phyloP scores from a whole-genome alignment of 2,888 invertebrate genomes.

The Pristionchus maxplancki region DNA sequence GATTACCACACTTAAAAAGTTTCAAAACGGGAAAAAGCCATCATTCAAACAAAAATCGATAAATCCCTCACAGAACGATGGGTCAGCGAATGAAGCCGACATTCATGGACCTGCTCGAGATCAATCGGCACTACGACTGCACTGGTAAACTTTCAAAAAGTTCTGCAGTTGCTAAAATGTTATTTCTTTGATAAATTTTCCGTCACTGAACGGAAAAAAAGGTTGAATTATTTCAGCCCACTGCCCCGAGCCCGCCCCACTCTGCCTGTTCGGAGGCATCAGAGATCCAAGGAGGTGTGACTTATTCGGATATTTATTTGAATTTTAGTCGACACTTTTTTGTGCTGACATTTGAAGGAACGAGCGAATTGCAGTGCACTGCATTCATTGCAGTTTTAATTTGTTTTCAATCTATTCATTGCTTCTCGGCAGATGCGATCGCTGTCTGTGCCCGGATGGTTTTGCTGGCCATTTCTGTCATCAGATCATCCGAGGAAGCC shows the following conservation, averaged over 20 bases:
- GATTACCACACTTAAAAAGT: no score
- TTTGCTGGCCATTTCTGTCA: slow-evolving; percentile 29
- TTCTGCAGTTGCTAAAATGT: no score
- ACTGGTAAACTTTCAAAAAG: neutral
- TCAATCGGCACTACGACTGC: slow-evolving; percentile 42
- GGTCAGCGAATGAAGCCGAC: slow-evolving; percentile 53
- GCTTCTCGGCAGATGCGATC: slow-evolving; percentile 46
- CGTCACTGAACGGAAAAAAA: no score
- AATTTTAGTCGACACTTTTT: no score
- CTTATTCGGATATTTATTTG: neutral
- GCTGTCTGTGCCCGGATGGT: slow-evolving; percentile 48
- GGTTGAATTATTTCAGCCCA: neutral
- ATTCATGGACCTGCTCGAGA: slow-evolving; percentile 45
- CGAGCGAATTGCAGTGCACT: no score
- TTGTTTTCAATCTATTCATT: no score
- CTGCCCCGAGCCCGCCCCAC: neutral
- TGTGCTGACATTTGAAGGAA: no score
- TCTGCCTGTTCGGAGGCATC: slow-evolving; percentile 24
- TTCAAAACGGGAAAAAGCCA: no score
- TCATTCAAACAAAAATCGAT: neutral
- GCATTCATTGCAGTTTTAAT: no score
- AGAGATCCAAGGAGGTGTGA: neutral
- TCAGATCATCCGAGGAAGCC: slow-evolving; percentile 14
- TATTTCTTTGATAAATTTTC: no score
- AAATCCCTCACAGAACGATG: slow-evolving; percentile 21